A percentile compares a stretch with the other conserved stretches of the same genome.
Conservation (phyloP, 2,888 invertebrate genomes). For the Liopterus haemorrhoidalis region DNA sequence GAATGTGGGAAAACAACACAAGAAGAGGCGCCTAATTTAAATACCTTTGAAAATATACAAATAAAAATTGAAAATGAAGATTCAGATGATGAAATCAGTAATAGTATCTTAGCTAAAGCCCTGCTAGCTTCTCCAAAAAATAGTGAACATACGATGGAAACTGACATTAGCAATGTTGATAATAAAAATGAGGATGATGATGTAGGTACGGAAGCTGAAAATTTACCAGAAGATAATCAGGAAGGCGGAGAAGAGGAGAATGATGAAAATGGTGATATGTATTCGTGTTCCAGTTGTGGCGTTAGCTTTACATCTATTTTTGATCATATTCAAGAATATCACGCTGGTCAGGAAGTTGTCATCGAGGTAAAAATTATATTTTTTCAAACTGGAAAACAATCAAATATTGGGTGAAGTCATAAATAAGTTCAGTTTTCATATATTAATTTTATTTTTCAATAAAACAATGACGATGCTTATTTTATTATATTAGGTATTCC, state of each 20-base stretch:
- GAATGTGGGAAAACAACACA: slow-evolving; percentile 32
- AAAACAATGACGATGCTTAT: not conserved
- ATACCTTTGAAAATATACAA: slow-evolving; percentile 3
- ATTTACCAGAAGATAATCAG: slow-evolving; percentile 47
- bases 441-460: not conserved
- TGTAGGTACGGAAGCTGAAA: slow-evolving; percentile 21
- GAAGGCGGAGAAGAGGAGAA: slow-evolving; percentile 33
- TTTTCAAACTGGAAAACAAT: too few species aligned
- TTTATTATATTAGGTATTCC: too few species aligned
- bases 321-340: slow-evolving; percentile 60
- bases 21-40: slow-evolving; percentile 18
- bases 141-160: slow-evolving; percentile 12
- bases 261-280: slow-evolving; percentile 45
- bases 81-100: slow-evolving; percentile 19
- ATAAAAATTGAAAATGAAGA: slow-evolving; percentile 20
- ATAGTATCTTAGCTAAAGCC: slow-evolving; percentile 31
- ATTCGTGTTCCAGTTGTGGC: slow-evolving; percentile 61
- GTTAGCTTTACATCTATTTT: slow-evolving; percentile 59
- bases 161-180: slow-evolving; percentile 12
- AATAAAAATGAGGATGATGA: slow-evolving; percentile 13
- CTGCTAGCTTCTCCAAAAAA: slow-evolving; percentile 12
- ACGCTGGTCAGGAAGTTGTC: slow-evolving; percentile 62
- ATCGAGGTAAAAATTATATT: too few species aligned
- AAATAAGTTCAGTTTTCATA: too few species aligned
- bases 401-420: not conserved